These are phyloP conservation scores for Aporophyla nigra DNA, from an alignment of 2,888 invertebrate genomes.

Conservation along the genomic window DNA sequence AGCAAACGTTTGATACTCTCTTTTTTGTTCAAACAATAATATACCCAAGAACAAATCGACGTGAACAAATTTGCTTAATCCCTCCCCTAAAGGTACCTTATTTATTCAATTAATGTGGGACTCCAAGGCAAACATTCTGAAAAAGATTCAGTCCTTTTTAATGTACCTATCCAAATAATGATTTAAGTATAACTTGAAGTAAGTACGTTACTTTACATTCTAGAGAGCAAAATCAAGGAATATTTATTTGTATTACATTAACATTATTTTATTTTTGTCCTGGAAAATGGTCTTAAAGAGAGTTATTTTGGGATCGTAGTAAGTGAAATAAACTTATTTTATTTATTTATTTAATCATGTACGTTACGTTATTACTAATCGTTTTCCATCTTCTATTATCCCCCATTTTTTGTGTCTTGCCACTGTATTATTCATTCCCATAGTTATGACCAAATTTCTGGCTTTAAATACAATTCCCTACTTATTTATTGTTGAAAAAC, in stretches of 20 bases:
- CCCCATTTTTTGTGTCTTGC: no score
- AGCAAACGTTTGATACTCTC: conserved; percentile 41
- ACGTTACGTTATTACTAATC: no score
- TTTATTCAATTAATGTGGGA: conserved; percentile 62
- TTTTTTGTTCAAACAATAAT: conserved; percentile 53
- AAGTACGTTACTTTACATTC: background rate
- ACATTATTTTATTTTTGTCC: background rate
- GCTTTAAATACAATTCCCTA: no score
- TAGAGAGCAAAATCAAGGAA: background rate
- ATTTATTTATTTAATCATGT: no score
- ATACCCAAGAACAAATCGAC: conserved; percentile 42
- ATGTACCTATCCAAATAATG: conserved; percentile 40
- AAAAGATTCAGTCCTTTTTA: conserved; percentile 43
- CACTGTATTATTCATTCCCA: no score
- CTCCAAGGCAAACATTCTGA: conserved; percentile 45
- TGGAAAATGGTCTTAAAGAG: background rate
- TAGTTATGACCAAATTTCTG: no score
- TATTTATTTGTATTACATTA: background rate
- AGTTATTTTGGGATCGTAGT: background rate
- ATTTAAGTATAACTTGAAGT: conserved; percentile 16
- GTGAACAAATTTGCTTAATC: conserved; percentile 58
- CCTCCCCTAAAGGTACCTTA: conserved; percentile 41
- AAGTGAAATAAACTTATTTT: no score
- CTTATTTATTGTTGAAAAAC: background rate
- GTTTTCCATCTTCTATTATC: no score